A percentile compares a stretch with the other conserved stretches of the same genome.
Conservation (phyloP, 2,113 vertebrate species). For the Notarius quadriscutis region DNA sequence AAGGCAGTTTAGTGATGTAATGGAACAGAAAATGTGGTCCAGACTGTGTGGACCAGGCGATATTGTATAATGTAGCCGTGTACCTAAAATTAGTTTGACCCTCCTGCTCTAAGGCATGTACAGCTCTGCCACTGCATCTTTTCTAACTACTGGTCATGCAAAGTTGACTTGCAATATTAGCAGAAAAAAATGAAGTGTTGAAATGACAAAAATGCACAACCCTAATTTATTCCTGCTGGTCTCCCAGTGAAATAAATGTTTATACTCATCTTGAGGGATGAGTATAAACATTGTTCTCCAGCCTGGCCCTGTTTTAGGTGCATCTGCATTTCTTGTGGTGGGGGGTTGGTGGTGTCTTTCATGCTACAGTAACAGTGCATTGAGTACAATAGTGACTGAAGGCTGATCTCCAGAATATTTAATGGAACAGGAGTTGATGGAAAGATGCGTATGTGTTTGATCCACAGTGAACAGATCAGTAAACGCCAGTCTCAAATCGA, state of each 20-base stretch:
- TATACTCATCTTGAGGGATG: no score
- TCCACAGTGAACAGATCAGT: slow-evolving; percentile 88
- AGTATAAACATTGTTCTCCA: background rate
- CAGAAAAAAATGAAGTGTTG: background rate
- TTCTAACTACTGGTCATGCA: background rate
- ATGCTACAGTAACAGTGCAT: background rate
- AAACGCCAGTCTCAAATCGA: slow-evolving; percentile 93
- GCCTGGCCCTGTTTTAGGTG: background rate
- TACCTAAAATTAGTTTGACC: no score
- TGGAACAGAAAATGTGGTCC: background rate
- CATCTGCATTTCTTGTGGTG: background rate
- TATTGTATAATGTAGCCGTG: background rate
- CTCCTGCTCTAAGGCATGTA: background rate
- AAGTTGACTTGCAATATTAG: background rate
- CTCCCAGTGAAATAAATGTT: background rate
- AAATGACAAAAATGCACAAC: background rate
- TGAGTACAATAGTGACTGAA: background rate
- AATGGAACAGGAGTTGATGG: background rate
- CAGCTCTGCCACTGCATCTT: background rate
- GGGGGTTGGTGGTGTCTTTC: background rate
- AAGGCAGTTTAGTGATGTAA: background rate
- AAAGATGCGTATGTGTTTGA: slow-evolving; percentile 11
- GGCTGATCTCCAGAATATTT: background rate
- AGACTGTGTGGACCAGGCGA: background rate
- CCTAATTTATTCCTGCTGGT: background rate